A percentile compares a stretch with the other conserved stretches of the same genome.
These are phyloP conservation scores for Phymorhynchus buccinoides DNA, from an alignment of 1,140 invertebrate species.

Conservation along the genomic window DNA sequence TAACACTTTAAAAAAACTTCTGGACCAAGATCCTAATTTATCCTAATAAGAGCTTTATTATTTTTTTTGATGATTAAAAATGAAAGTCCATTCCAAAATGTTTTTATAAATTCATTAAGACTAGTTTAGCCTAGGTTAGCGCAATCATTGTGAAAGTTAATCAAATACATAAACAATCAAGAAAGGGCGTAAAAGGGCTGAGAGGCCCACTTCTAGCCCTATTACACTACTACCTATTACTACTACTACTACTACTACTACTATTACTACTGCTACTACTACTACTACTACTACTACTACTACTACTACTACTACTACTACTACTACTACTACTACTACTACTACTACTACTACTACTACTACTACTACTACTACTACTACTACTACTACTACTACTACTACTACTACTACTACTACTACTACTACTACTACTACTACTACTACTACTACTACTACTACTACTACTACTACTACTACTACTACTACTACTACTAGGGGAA, in stretches of 20 bases:
- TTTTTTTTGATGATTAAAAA: too few relatives aligned
- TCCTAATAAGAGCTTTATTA: too few relatives aligned
- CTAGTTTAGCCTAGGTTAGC: background rate
- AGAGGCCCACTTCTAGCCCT: too few relatives aligned
- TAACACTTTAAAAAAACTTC: too few relatives aligned
- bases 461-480: slow-evolving; percentile 32
- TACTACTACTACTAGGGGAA: too few relatives aligned
- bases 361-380: slow-evolving; percentile 33
- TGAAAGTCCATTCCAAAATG: too few relatives aligned
- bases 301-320: slow-evolving; percentile 33
- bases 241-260: too few relatives aligned
- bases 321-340: slow-evolving; percentile 33
- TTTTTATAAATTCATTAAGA: slow-evolving; percentile 7
- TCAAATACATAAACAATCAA: background rate
- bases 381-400: slow-evolving; percentile 33
- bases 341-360: slow-evolving; percentile 28
- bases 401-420: slow-evolving; percentile 33
- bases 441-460: slow-evolving; percentile 33
- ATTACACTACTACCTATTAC: too few relatives aligned
- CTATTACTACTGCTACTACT: slow-evolving; percentile 24
- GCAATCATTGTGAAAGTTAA: too few relatives aligned
- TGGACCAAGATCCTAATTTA: too few relatives aligned
- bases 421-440: slow-evolving; percentile 32
- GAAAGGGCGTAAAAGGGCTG: too few relatives aligned
- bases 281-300: slow-evolving; percentile 33